Percentiles rank a stretch among this genome's conserved stretches.
These are phyloP conservation scores for Eurystomus glaucurus DNA, from an alignment of 2,797 vertebrate species.

Conservation along the genomic window DNA sequence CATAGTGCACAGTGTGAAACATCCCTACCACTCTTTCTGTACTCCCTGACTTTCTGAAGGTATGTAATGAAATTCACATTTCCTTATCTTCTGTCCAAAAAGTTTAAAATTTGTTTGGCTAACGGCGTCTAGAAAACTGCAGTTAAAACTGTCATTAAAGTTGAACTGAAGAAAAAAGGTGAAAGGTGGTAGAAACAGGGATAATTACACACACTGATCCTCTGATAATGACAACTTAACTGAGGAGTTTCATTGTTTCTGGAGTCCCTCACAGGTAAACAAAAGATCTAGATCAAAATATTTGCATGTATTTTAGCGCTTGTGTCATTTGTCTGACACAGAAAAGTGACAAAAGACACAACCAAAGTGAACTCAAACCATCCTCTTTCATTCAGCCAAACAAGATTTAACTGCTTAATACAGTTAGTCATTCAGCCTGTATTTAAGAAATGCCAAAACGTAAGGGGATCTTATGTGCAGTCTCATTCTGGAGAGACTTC, in stretches of 20 bases:
- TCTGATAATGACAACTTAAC: neutral
- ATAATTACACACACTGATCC: neutral
- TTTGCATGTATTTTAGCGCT: neutral
- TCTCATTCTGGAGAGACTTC: neutral
- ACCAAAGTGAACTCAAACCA: neutral
- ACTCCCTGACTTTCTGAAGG: neutral
- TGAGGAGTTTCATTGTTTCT: neutral
- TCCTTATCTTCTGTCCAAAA: neutral
- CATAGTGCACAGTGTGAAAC: neutral
- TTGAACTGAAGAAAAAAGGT: neutral
- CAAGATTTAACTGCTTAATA: neutral
- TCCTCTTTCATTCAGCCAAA: neutral
- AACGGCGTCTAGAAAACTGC: neutral
- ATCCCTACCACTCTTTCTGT: neutral
- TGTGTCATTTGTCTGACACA: neutral
- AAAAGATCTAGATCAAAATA: neutral
- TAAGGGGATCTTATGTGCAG: neutral
- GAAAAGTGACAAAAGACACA: neutral
- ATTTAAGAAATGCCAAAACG: neutral
- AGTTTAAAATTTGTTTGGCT: neutral
- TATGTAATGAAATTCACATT: neutral
- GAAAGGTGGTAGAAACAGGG: neutral
- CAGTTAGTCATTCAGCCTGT: neutral
- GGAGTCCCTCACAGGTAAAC: neutral
- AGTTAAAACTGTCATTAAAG: neutral